A percentile compares a stretch with the other conserved stretches of the same genome.
These are phyloP conservation scores for Pangasius mekongensis DNA, from an alignment of 2,797 vertebrate genomes.

Conservation along the genomic window DNA sequence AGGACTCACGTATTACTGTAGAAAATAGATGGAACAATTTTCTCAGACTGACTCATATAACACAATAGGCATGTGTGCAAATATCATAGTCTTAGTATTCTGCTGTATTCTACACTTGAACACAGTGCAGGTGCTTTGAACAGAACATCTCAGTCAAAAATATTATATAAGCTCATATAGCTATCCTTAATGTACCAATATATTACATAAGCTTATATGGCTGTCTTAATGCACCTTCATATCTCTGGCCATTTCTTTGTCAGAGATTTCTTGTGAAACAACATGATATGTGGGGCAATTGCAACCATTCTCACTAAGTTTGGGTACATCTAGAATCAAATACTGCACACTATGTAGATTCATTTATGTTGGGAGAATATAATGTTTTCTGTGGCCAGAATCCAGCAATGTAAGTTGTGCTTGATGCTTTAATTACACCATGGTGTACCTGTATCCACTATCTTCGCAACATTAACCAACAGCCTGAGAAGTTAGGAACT, in stretches of 20 bases:
- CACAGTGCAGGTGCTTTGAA: not conserved
- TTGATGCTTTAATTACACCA: not conserved
- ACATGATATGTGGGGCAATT: too few species aligned
- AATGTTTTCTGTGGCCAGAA: not conserved
- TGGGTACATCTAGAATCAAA: not conserved
- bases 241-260: too few species aligned
- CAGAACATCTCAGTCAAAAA: not conserved
- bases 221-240: not conserved
- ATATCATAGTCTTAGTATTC: not conserved
- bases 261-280: not conserved
- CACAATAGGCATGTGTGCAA: not conserved
- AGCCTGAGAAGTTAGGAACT: not conserved
- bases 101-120: not conserved
- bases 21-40: not conserved
- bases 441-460: not conserved
- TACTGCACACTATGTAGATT: not conserved
- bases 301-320: not conserved
- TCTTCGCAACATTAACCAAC: not conserved
- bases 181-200: not conserved
- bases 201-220: not conserved
- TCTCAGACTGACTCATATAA: not conserved
- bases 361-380: not conserved
- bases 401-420: too few species aligned
- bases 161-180: not conserved
- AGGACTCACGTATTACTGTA: not conserved